Conservation (phyloP, 2,113 vertebrate genomes). For the Rostratula benghalensis region DNA sequence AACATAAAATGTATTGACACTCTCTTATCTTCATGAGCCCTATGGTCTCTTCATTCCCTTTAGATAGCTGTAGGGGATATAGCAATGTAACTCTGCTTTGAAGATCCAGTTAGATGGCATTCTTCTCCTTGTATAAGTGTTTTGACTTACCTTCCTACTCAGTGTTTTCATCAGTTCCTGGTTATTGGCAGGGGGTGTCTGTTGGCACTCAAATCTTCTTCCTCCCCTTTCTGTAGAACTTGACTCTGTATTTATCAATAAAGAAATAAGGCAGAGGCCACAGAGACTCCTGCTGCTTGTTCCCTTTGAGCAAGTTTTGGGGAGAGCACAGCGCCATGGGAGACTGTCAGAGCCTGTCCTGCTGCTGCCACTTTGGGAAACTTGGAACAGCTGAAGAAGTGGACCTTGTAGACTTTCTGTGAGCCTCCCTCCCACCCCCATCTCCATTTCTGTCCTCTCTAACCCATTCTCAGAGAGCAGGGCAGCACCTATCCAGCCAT, state of each 20-base stretch:
- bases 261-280: not conserved
- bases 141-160: not conserved
- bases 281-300: not conserved
- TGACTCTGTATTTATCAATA: not conserved
- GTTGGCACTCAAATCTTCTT: not conserved
- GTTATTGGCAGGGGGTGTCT: not conserved
- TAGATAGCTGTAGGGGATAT: not conserved
- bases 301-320: not conserved
- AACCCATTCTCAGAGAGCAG: not conserved
- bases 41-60: not conserved
- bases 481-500: not conserved
- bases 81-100: not conserved
- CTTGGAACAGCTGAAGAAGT: not conserved
- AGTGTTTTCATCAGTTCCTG: not conserved
- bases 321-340: not conserved
- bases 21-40: slow-evolving; percentile 12
- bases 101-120: slow-evolving; percentile 50
- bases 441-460: not conserved
- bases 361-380: not conserved
- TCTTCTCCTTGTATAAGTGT: not conserved
- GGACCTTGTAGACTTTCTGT: not conserved
- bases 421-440: not conserved
- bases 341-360: not conserved
- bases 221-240: not conserved
- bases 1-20: not conserved